Base-by-base conservation (phyloP, 2,797 vertebrate species). In the Aeoliscus strigatus region DNA sequence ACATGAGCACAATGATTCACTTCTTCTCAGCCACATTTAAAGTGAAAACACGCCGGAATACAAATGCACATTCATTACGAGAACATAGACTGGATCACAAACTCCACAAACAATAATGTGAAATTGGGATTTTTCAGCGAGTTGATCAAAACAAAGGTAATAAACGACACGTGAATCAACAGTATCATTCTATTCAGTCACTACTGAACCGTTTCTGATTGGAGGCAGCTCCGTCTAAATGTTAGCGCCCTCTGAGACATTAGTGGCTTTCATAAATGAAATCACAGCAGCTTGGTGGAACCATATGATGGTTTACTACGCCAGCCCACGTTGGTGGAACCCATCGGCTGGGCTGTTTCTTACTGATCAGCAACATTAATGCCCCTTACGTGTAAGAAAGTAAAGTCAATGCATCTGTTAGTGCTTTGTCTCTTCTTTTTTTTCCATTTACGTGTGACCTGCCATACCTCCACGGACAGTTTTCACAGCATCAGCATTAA, bases 121-220 rank as follows among this genome's bases (percentile, higher is more conserved):
- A n/a, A n/a, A n/a, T 53, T 59, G 39, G 66, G 63, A 79, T 78
- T 69, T 78, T 69, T 10, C 50, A 8, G 39, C 23, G 44, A 52
- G 70, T 66, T 66, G 39, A 40, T 60, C 1, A 40, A 46, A 60
- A 43, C 29, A 55, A 60, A 62, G 28, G 27, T 36, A 60, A 44
- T 36, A 51, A 66, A 51, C 36, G 66, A 69, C 16, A 52, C 56
- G 73, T 73, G 51, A 75, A 48, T 73, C 41, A 67, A 18, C 35
- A 59, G 14, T 45, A 51, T 54, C 9, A 32, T 27, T 46, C 36
- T 36, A n/a, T n/a, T 53, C 9, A 42, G 40, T 62, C 37, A 39
- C 51, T 60, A 60, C 9, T 16, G 31, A 67, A 34, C 34, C 29
- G 16, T 49, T 48, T 30, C 12, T 48, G 18, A 40, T 51, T 54